A percentile compares a stretch with the other conserved stretches of the same genome.
These are phyloP conservation scores for Australoheros facetus DNA, from an alignment of 2,797 vertebrate species.

Conservation along the genomic window DNA sequence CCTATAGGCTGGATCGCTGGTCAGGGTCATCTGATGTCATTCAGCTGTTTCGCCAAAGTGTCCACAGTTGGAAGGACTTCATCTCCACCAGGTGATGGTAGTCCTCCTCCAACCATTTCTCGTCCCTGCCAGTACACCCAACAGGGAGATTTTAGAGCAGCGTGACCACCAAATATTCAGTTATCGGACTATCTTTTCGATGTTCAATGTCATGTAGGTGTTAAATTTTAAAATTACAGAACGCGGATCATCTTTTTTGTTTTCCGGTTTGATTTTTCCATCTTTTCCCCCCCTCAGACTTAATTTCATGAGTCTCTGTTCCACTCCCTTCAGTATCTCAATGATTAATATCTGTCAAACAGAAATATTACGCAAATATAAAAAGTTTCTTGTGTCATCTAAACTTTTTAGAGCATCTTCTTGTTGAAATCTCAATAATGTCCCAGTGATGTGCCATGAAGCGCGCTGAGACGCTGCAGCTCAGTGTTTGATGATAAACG, in stretches of 20 bases:
- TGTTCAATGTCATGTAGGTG: neutral
- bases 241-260: neutral
- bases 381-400: neutral
- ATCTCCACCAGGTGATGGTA: neutral
- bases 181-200: neutral
- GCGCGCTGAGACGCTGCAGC: slow-evolving; percentile 11
- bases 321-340: neutral
- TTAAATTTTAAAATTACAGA: neutral
- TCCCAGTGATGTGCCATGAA: slow-evolving; percentile 48
- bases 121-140: neutral
- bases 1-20: neutral
- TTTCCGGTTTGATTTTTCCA: neutral
- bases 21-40: neutral
- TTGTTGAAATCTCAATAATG: slow-evolving; percentile 26
- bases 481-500: slow-evolving; percentile 58
- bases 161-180: neutral
- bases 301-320: neutral
- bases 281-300: neutral
- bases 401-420: slow-evolving; percentile 1
- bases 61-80: neutral
- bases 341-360: neutral
- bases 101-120: neutral
- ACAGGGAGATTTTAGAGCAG: neutral
- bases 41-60: neutral
- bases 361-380: neutral